Evolutionary conservation across 1,140 invertebrate species (phyloP), one percentile per base, ranked within the genome.

Genomic region (Heliconius eleuchia): DNA sequence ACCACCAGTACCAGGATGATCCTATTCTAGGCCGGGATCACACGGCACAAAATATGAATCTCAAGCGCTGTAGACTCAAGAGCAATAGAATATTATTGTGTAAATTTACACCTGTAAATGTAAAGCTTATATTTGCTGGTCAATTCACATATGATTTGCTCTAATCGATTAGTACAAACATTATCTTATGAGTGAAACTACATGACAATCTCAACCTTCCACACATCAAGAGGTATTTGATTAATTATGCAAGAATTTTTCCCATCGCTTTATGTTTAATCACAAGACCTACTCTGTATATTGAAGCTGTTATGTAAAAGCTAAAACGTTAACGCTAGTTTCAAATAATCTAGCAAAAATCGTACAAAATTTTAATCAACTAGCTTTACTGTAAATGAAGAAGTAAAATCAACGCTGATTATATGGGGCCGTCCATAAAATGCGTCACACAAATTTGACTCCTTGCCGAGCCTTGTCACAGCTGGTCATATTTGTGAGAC

Each of bases 311-410:
- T 27, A 27, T 27, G 23, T 66, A 66, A 66, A 66, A 13, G 23
- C n/a, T 66, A 66, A 11, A 66, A 66, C 55, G 57, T 66, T 8
- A 71, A 71, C 70, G 70, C 70, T 71, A 71, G 70, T 71, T 39
- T n/a, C 16, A 71, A 37, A 27, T 71, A 71, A 72, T 72, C 30
- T 39, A 72, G 71, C 71, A 72, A 72, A 13, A 39, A 39, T 72
- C 71, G 71, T 72, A 72, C 71, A 72, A 72, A 72, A 37, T 39
- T 39, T 71, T 37, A 39, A 71, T 72, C 60, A 5, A 66, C 23
- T 66, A 66, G 60, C 60, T 72, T 42, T 72, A 72, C 37, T 72
- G 16, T 37, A 19, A 23, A 11, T 72, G 8, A 19, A 72, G 37
- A 72, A 11, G 5, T 72, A 39, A 70, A 42, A 73, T 34, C 39